These are phyloP conservation scores for Lepus timidus DNA, from an alignment of 2,113 vertebrate genomes.

Conservation along the genomic window DNA sequence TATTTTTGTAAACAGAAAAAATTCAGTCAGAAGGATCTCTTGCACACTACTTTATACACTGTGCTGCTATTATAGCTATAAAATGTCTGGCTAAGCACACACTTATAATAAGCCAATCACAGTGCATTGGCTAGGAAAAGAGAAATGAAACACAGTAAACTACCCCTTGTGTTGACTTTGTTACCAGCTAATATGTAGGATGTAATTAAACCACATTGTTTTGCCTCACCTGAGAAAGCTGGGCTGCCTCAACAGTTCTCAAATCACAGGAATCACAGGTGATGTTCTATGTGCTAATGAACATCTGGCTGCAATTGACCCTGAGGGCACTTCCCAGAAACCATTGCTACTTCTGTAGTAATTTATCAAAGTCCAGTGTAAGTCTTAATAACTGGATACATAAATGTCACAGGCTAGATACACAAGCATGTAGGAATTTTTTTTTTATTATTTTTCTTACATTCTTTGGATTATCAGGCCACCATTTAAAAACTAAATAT, in stretches of 20 bases:
- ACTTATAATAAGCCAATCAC: constrained; percentile 57
- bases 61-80: constrained; percentile 52
- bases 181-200: constrained; percentile 29
- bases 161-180: background rate
- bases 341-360: background rate
- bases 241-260: background rate
- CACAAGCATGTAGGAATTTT: background rate
- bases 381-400: background rate
- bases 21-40: constrained; percentile 9
- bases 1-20: constrained; percentile 21
- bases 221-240: background rate
- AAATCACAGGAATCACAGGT: background rate
- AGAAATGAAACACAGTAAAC: constrained; percentile 38
- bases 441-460: background rate
- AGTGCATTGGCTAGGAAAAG: background rate
- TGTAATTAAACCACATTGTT: constrained; percentile 40
- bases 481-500: background rate
- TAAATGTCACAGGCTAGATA: background rate
- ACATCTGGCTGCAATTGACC: too few relatives aligned
- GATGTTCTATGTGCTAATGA: background rate
- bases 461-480: background rate
- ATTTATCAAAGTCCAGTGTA: background rate
- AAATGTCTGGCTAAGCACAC: constrained; percentile 37
- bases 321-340: background rate
- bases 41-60: background rate